Evolutionary conservation across 35 echinoderm and acorn worm species (phyloP).

Genomic region (Diadema setosum): DNA sequence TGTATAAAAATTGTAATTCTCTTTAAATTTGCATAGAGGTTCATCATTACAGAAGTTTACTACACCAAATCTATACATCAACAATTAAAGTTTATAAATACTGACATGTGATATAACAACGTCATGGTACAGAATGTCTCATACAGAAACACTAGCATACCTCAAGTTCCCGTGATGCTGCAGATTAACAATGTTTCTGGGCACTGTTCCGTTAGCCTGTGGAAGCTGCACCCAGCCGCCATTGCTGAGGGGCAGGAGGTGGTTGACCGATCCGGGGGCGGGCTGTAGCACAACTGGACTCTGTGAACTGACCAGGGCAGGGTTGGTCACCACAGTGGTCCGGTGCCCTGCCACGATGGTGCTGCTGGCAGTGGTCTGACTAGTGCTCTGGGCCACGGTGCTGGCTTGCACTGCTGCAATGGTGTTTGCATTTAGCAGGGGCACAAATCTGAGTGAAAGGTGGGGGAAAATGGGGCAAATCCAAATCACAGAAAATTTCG

Average conservation of each 20-base stretch:
- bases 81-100: too few species aligned
- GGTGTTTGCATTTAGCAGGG: background rate
- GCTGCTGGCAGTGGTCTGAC: background rate
- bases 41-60: too few species aligned
- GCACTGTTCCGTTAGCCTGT: background rate
- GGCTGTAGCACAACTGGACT: background rate
- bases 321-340: background rate
- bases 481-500: too few species aligned
- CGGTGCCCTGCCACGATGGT: background rate
- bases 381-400: background rate
- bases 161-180: background rate
- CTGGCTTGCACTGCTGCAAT: background rate
- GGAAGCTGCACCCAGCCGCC: background rate
- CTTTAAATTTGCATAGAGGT: too few species aligned
- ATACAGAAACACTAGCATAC: too few species aligned
- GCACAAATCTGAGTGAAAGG: background rate
- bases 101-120: too few species aligned
- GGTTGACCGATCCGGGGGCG: background rate
- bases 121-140: too few species aligned
- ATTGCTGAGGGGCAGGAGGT: background rate
- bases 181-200: background rate
- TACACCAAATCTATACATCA: too few species aligned
- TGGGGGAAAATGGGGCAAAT: too few species aligned
- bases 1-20: too few species aligned
- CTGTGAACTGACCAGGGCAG: background rate